Base-by-base conservation (phyloP, 2,113 vertebrate genomes). In the Boleophthalmus pectinirostris region DNA sequence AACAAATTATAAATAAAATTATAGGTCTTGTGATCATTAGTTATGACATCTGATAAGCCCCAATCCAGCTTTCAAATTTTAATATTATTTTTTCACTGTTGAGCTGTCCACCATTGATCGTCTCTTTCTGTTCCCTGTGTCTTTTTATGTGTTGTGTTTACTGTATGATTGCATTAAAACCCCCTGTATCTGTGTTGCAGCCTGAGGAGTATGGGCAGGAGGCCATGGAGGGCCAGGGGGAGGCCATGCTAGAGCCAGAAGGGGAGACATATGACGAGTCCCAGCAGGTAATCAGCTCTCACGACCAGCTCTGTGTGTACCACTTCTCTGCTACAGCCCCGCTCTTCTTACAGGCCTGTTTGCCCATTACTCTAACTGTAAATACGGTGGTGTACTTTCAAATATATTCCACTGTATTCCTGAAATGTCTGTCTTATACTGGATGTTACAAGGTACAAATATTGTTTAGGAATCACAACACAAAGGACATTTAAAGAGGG, bases 201-300 rank as follows among this genome's bases (percentile, higher is more conserved):
- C 94, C 96, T 2, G 97, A 97, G 86, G 97, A 98, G 80, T 94
- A 96, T 80, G 97, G 95, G 76, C 96, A 99, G 92, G 98, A 98
- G 92, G 98, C 96, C 79, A 95, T 92, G 69, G 97, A 98, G 88
- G 97, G 95, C 0, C 93, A 96, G 90, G 96, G 94, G 0, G 96
- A 97, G 74, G 95, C 90, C n/a, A 92, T 97, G 92, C 93, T 96
- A 94, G 95, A 97, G 84, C 94, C 96, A 69, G 97, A 98, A 90
- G 95, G 96, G 70, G 96, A 97, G 83, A 95, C 92, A 91, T 98
- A 99, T 81, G 95, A 97, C 80, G 95, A 97, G 60, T 81, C 94
- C 75, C 95, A 96, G 0, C 96, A 97, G 98, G 98, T 99, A 90
- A 93, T 86, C 68, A 57, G 63, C 15, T 73, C 33, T 21, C 82